Percentiles rank a stretch among this genome's conserved stretches.
Evolutionary conservation across 2,113 vertebrate genomes (phyloP).

Genomic region (Vombatus ursinus): DNA sequence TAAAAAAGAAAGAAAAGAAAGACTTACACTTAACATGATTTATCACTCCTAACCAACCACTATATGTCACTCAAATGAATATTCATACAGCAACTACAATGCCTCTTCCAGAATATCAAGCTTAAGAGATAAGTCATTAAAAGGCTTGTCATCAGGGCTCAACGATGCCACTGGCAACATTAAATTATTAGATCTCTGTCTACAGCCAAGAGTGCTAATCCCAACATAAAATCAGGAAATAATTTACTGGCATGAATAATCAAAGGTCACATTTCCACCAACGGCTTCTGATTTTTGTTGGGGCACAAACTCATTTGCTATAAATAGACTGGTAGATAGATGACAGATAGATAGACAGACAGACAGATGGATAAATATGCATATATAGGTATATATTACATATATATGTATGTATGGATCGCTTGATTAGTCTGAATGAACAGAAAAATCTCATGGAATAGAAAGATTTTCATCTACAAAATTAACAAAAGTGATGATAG

Average conservation of each 20-base stretch:
- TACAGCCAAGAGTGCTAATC: constrained; percentile 63
- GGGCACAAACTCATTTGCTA: neutral
- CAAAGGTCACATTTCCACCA: constrained; percentile 69
- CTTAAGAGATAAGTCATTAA: constrained; percentile 70
- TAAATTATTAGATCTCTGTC: constrained; percentile 72
- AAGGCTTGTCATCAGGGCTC: constrained; percentile 69
- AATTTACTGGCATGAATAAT: constrained; percentile 72
- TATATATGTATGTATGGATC: constrained; percentile 50
- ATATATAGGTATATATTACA: neutral
- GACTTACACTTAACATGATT: constrained; percentile 56
- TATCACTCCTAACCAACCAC: constrained; percentile 64
- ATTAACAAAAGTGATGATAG: constrained; percentile 34
- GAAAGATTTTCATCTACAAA: constrained; percentile 45
- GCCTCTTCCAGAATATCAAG: constrained; percentile 65
- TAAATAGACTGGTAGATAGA: fast-evolving
- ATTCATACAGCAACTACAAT: constrained; percentile 71
- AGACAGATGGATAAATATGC: neutral
- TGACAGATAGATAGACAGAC: too few relatives aligned
- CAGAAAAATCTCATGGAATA: constrained; percentile 58
- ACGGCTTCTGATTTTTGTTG: constrained; percentile 58
- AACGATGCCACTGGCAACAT: constrained; percentile 52
- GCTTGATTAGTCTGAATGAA: constrained; percentile 45
- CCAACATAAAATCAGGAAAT: constrained; percentile 69
- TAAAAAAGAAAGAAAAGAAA: constrained; percentile 48
- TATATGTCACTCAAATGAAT: constrained; percentile 72